A percentile compares a stretch with the other conserved stretches of the same genome.
These are phyloP conservation scores for Paracentrotus lividus DNA, from an alignment of 53 echinoderm and acorn worm species.

Conservation along the genomic window DNA sequence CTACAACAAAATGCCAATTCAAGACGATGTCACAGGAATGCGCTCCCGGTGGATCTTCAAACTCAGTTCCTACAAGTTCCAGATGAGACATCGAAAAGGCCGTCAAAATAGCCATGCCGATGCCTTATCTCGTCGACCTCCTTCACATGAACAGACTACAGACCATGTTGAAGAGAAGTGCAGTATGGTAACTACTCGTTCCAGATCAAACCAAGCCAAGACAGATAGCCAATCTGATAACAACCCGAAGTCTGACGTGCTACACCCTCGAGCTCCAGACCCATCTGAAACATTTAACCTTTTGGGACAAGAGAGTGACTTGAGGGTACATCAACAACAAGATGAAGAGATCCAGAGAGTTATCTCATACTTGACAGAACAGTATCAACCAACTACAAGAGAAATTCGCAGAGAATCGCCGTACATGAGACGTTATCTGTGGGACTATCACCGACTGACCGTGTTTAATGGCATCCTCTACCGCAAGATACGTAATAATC, in stretches of 20 bases:
- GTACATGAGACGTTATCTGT: background rate
- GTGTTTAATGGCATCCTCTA: background rate
- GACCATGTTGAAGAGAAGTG: background rate
- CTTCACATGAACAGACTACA: background rate
- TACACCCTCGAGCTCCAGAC: background rate
- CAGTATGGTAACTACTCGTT: background rate
- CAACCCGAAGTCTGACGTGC: background rate
- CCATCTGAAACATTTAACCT: background rate
- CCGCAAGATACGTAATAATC: background rate
- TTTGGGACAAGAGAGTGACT: background rate
- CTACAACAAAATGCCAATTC: too few relatives aligned
- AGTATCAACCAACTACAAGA: too few relatives aligned
- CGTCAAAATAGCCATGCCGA: background rate
- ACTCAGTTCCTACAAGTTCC: background rate
- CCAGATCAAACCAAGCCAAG: background rate
- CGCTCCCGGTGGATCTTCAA: constrained; percentile 14
- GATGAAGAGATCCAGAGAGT: background rate
- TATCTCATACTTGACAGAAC: background rate
- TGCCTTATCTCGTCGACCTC: background rate
- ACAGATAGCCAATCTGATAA: too few relatives aligned
- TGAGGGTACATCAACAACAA: background rate
- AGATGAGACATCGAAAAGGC: background rate
- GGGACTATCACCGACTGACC: background rate
- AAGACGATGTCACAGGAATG: background rate
- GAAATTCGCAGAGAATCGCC: background rate